Evolutionary conservation across 1,140 invertebrate genomes (phyloP).

Genomic region (Sinella curviseta): DNA sequence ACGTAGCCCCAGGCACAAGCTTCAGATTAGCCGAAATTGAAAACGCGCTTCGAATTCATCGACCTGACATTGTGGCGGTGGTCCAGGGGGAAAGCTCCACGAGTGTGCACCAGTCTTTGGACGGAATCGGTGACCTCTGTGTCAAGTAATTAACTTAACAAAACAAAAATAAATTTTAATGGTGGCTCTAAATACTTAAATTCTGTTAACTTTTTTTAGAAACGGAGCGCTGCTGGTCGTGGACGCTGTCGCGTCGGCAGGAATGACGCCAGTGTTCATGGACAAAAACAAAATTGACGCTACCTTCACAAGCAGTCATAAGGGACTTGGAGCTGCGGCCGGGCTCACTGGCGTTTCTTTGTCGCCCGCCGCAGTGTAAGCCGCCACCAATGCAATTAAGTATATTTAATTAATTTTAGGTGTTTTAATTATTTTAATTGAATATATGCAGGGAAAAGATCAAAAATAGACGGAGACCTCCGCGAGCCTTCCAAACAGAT

Average conservation of each 20-base stretch:
- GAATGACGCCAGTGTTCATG: conserved; percentile 71
- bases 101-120: conserved; percentile 73
- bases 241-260: conserved; percentile 79
- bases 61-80: conserved; percentile 72
- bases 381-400: no score
- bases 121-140: conserved; percentile 74
- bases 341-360: conserved; percentile 83
- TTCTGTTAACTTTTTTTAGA: conserved; percentile 55
- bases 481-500: background rate
- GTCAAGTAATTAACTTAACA: no score
- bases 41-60: conserved; percentile 61
- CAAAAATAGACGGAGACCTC: background rate
- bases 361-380: conserved; percentile 6
- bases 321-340: conserved; percentile 75
- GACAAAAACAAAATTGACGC: conserved; percentile 79
- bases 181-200: background rate
- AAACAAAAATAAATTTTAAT: conserved; percentile 58
- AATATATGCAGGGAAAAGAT: background rate
- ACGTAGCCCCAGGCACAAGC: conserved; percentile 58
- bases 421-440: no score
- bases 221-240: conserved; percentile 73
- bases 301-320: conserved; percentile 79
- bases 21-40: conserved; percentile 64
- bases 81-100: conserved; percentile 83
- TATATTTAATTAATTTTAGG: no score